Evolutionary conservation across 1,140 invertebrate species (phyloP).

Genomic region (Sesamia nonagrioides): DNA sequence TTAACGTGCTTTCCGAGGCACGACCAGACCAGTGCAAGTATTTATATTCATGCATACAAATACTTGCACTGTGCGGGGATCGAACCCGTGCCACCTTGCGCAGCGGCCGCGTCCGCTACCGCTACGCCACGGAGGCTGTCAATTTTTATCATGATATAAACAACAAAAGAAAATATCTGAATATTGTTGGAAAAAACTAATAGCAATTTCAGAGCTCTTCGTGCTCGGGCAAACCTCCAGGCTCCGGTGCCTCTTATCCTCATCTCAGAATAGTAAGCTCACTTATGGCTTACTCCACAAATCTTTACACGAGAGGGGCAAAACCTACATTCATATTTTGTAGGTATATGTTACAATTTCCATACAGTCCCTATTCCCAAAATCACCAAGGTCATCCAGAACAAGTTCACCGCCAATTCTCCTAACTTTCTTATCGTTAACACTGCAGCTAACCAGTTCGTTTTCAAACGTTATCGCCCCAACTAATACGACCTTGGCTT

Average conservation of each 20-base stretch:
- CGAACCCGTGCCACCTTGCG: too few relatives aligned
- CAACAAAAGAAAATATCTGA: neutral
- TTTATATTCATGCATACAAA: too few relatives aligned
- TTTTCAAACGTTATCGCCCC: constrained; percentile 40
- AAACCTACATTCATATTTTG: neutral
- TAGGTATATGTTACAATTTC: neutral
- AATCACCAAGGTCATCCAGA: neutral
- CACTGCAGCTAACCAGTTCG: constrained; percentile 9
- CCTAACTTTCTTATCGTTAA: constrained; percentile 24
- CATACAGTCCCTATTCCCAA: neutral
- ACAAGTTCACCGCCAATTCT: neutral
- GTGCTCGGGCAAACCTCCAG: too few relatives aligned
- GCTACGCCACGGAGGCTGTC: too few relatives aligned
- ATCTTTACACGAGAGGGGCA: neutral
- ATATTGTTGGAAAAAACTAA: neutral
- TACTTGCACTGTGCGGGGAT: too few relatives aligned
- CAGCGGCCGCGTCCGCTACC: too few relatives aligned
- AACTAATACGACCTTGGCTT: constrained; percentile 40
- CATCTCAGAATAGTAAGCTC: too few relatives aligned
- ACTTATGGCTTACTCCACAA: neutral
- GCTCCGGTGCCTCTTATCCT: too few relatives aligned
- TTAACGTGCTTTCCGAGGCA: too few relatives aligned
- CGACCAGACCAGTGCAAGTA: too few relatives aligned
- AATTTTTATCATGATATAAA: too few relatives aligned
- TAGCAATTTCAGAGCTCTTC: neutral